Evolutionary conservation across 1,140 invertebrate species (phyloP), one percentile per base, ranked within the genome.

Genomic region (Calephelis virginiensis): DNA sequence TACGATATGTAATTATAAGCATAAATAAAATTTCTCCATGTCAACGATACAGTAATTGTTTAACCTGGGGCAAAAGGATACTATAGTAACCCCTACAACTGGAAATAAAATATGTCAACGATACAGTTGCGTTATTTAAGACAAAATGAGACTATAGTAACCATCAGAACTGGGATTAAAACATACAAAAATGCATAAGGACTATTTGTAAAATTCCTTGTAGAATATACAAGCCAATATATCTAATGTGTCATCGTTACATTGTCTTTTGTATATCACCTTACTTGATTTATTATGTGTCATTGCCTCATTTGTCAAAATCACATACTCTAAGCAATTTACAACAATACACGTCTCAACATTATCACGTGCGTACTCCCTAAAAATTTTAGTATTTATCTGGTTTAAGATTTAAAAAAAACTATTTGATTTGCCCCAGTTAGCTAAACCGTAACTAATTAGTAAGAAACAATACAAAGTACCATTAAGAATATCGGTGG

Each of bases 401-500:
- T 53, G 17, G 9, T 50, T 8, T 13, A 5, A 6, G 17, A 2
- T 11, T 56, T 12, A 6, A 56, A 6, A 3, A 10, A 56, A 56
- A 56, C n/a, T n/a, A n/a, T n/a, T 11, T 56, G 17, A 56, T 56
- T 56, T 56, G 50, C 50, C 50, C 50, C 50, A 56, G 50, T 56
- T 28, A 37, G 50, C 50, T 17, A 10, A 17, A 56, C 37, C 50
- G 50, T 43, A 5, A 17, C 50, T 56, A 56, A 56, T 56, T 56
- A 56, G 50, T 14, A 28, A 11, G 50, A 56, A 56, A 56, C 28
- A 56, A 28, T 56, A 56, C 50, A 53, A 53, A 37, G 14, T 56
- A 56, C 50, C 50, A 37, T 37, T 53, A 8, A 14, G 11, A 28
- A 8, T 56, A 37, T 56, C 50, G 50, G 1, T 56, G 50, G 50